A percentile compares a stretch with the other conserved stretches of the same genome.
phyloP scores from a whole-genome alignment of 2,797 vertebrate species.

The Rhinophrynus dorsalis region DNA sequence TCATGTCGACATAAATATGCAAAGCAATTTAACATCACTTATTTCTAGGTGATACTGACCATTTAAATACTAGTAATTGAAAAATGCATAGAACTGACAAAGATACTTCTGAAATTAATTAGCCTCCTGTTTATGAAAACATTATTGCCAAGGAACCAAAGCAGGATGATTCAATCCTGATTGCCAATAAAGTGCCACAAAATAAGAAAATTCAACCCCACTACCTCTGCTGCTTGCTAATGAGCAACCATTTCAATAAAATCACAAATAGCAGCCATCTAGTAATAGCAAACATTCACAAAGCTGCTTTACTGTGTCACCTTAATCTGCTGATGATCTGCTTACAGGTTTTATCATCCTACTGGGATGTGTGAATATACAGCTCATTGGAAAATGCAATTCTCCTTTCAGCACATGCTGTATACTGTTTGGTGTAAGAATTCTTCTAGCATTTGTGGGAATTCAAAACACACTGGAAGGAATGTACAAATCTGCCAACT shows the following conservation, averaged over 20 bases:
- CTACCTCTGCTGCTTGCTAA: neutral
- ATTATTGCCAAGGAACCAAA: neutral
- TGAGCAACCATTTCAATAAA: constrained; percentile 15
- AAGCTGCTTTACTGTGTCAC: constrained; percentile 44
- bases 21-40: too few species aligned
- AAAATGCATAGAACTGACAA: too few species aligned
- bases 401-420: neutral
- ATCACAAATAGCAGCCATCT: constrained; percentile 15
- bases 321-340: constrained; percentile 37
- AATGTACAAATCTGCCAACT: too few species aligned
- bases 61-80: too few species aligned
- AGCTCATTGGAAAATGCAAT: neutral
- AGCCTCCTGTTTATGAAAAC: neutral
- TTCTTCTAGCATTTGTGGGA: too few species aligned
- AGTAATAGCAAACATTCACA: constrained; percentile 41
- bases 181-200: neutral
- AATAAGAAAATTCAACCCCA: neutral
- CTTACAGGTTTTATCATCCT: constrained; percentile 34
- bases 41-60: too few species aligned
- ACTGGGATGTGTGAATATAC: constrained; percentile 27
- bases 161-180: neutral
- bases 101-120: neutral
- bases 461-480: too few species aligned
- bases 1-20: too few species aligned
- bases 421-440: neutral